Base-by-base conservation (phyloP, 1,140 invertebrate genomes). In the Augochlora pura region DNA sequence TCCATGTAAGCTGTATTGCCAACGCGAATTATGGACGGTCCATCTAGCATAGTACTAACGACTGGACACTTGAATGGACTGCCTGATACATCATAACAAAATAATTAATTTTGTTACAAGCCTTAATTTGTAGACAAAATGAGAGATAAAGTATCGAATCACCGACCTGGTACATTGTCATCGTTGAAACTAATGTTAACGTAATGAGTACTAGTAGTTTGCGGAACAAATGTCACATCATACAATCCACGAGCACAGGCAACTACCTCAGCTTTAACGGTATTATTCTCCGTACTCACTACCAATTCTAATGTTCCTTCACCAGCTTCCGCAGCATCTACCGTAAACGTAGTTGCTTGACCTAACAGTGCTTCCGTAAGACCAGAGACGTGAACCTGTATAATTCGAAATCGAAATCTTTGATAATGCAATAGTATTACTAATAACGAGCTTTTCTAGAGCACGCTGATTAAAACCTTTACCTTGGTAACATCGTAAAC, bases 151-250 rank as follows among this genome's bases (percentile, higher is more conserved):
- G 71, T 18, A 25, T 27, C 77, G 23, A 12, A 65, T 52, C 10
- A 64, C 63, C 63, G 69, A 96, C 95, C 94, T 83, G 97, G 97
- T 14, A 99, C 97, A 72, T 97, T 95, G 87, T 98, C 97, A 81
- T 99, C 98, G 88, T 99, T 99, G 92, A 99, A 99, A 12, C 97
- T 98, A 75, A 99, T 98, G 87, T 98, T 98, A 6, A 99, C 97
- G 88, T 96, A 98, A 93, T 99, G 99, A 8, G 97, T 95, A 72
- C 97, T 96, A 14, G 96, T 94, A 64, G 98, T 97, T 90, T 97
- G 96, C 0, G 99, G 99, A 25, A 99, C 95, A 92, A 99, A 99
- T 0, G 98, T 98, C 0, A 99, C 98, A 88, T 99, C 98, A 92
- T 99, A 99, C 0, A 98, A 93, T 7, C 98, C 98, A 76, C 98